Conservation (phyloP, 2,113 vertebrate species). For the Lepus europaeus region DNA sequence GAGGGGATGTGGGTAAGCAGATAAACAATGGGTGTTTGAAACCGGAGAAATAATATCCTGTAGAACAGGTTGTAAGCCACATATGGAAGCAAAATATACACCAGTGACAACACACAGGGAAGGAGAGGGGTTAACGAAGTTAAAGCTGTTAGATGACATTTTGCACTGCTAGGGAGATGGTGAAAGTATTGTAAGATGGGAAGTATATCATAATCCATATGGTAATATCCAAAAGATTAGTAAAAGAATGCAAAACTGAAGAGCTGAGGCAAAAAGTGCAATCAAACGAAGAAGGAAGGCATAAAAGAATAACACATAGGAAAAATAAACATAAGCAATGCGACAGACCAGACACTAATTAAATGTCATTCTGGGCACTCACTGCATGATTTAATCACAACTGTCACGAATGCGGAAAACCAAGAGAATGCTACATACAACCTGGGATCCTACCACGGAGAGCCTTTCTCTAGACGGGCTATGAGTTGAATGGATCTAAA, state of each 20-base stretch:
- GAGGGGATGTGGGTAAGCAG: too few relatives aligned
- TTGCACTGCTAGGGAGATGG: neutral
- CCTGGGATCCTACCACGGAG: neutral
- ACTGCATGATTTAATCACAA: neutral
- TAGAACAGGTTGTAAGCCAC: neutral
- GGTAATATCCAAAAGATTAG: neutral
- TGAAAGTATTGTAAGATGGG: neutral
- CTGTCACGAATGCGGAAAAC: neutral
- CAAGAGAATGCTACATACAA: neutral
- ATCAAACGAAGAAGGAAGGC: neutral
- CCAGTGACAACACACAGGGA: neutral
- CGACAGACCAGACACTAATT: neutral
- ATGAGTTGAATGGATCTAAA: neutral
- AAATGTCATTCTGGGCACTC: neutral
- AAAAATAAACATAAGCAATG: neutral
- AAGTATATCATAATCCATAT: neutral
- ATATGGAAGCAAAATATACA: neutral
- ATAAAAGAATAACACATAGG: neutral
- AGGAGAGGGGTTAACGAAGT: neutral
- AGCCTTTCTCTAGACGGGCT: neutral
- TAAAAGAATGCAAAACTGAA: neutral
- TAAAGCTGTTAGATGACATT: neutral
- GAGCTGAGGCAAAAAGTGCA: neutral
- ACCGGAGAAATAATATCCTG: neutral
- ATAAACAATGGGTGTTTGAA: too few relatives aligned